Evolutionary conservation across 2,797 vertebrate species (phyloP), one percentile per base, ranked within the genome.

Genomic region (Danio albolineatus): DNA sequence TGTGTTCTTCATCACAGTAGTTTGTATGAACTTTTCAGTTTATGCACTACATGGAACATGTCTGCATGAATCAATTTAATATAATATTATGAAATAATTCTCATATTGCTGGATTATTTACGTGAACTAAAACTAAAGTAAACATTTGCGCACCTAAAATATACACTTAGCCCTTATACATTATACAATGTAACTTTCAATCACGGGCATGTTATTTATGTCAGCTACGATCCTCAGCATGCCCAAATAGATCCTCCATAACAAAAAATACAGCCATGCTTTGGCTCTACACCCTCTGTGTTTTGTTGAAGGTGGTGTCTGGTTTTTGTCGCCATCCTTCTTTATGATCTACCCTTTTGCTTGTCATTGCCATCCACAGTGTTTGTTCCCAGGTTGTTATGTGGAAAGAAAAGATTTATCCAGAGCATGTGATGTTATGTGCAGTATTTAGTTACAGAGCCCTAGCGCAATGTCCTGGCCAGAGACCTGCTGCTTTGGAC

Each of bases 201-300:
- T n/a, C 28, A 17, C 60, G 14, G n/a, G 39, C 36, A 8, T 71
- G 46, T 62, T 79, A 71, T 71, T 61, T 53, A 48, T 73, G 56
- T 71, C 76, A 71, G 16, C 39, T n/a, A 13, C 66, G 71, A 62
- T 71, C 57, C 70, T 38, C 46, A 54, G 46, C 59, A 13, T 79
- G 19, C 67, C 67, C 38, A 62, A 44, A 71, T 71, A 75, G 51
- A 78, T 73, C 73, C 69, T 59, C 60, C 46, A 39, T 77, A 21
- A 64, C 78, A 54, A n/a, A 67, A 64, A 53, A 74, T 66, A 59
- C 75, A 66, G 59, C n/a, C 28, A 46, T 78, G 51, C 49, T 14
- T 54, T 57, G 81, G 43, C 70, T 70, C 83, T 86, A 59, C 21
- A 80, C 78, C 84, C 85, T 76, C 76, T 83, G 80, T 72, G 85